Evolutionary conservation across 1,140 invertebrate species (phyloP).

Genomic region (Pogonognathellus flavescens): DNA sequence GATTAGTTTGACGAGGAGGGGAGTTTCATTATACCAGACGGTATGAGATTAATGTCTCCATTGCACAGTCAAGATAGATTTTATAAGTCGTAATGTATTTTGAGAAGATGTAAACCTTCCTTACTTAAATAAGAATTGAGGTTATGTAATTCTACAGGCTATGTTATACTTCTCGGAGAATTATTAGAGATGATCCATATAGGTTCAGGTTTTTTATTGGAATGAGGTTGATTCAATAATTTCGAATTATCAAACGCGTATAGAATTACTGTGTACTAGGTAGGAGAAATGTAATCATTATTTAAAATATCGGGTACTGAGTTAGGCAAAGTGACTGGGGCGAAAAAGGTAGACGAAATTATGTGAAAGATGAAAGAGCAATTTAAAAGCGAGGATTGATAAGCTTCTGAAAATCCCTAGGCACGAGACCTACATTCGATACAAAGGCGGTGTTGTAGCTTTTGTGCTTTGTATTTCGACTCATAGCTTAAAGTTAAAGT

Average conservation of each 20-base stretch:
- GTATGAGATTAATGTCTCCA: conserved; percentile 27
- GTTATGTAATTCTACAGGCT: conserved; percentile 20
- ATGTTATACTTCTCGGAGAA: not conserved
- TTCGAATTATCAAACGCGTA: not conserved
- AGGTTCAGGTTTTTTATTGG: not conserved
- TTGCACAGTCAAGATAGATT: not conserved
- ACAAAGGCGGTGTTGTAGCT: no score
- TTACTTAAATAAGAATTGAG: not conserved
- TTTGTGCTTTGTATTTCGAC: no score
- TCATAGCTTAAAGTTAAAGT: no score
- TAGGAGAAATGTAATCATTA: not conserved
- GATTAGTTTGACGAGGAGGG: conserved; percentile 27
- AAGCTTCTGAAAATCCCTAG: no score
- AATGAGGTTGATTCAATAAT: not conserved
- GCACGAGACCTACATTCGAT: not conserved
- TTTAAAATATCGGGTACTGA: not conserved
- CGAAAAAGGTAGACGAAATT: no score
- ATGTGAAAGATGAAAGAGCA: no score
- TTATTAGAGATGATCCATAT: no score
- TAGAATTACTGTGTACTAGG: not conserved
- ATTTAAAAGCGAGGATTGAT: no score
- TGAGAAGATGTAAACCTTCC: not conserved
- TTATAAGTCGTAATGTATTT: no score
- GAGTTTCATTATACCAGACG: not conserved
- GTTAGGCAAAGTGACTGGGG: no score